Evolutionary conservation across 2,888 invertebrate species (phyloP), one percentile per base, ranked within the genome.

Genomic region (Tenthredo distinguenda): DNA sequence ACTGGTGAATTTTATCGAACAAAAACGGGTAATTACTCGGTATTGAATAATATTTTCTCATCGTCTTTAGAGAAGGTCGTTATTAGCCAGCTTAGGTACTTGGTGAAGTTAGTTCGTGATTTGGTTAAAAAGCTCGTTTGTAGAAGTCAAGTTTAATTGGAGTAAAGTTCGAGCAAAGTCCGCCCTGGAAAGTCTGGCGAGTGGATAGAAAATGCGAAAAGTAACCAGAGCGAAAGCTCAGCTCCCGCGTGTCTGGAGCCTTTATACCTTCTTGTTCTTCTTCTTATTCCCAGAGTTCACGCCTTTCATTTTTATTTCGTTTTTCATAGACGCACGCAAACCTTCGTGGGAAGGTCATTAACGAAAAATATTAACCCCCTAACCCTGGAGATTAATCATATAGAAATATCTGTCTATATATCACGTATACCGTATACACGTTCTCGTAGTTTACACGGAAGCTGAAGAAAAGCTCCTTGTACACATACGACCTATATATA

Each of bases 111-210:
- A 71, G 68, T 71, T 83, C 83, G 83, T 65, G 65, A 83, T 83
- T 83, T 83, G 83, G 83, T 83, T 83, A 83, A 83, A 83, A 83
- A 83, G 83, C 83, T 83, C 83, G 83, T 83, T 83, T 83, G 71
- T 83, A 71, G 83, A 83, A 83, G 83, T 83, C 83, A 71, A 83
- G 68, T 83, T 83, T 83, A 83, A 83, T 83, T 83, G 83, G 65
- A 71, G 65, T 65, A 83, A 83, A 83, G 83, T 83, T 83, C 50
- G 83, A n/a, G 40, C 15, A 71, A 83, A 65, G 83, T 83, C 68
- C 18, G 68, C 68, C 34, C 21, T 21, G 40, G 62, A 81, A 81
- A 77, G 31, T 77, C 77, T 77, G 37, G 18, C 15, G 58, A 62
- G 58, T 81, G 40, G 81, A 81, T 81, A 81, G 81, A 62, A 81